Conservation (phyloP, 2,113 vertebrate genomes). For the Arenaria interpres region DNA sequence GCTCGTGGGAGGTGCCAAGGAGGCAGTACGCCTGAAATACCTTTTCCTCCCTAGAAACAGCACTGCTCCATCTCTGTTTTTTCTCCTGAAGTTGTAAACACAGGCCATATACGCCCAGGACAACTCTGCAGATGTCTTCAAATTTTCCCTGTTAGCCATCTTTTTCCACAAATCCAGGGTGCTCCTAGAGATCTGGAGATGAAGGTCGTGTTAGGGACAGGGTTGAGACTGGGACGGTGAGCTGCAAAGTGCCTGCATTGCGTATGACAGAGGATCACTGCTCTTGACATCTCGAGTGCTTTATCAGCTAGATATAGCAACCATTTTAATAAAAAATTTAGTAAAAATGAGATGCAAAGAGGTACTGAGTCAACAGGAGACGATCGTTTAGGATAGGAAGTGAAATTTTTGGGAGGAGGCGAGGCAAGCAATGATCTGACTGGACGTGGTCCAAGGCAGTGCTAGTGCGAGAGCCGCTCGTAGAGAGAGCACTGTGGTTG, state of each 20-base stretch:
- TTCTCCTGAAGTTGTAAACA: neutral
- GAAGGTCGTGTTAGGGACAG: neutral
- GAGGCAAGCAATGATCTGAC: neutral
- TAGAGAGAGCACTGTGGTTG: neutral
- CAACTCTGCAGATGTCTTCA: neutral
- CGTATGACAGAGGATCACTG: fast-evolving
- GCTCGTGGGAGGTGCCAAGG: neutral
- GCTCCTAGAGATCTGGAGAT: neutral
- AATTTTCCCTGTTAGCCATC: neutral
- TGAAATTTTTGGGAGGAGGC: neutral
- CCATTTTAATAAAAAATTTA: neutral
- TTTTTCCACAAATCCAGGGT: neutral
- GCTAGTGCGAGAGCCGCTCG: neutral
- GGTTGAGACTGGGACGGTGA: neutral
- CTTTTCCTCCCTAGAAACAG: neutral
- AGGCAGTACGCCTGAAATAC: neutral
- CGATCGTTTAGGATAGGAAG: neutral
- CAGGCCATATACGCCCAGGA: neutral
- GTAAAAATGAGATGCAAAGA: neutral
- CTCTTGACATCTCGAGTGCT: neutral
- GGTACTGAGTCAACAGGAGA: neutral
- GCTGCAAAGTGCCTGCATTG: neutral
- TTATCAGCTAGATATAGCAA: neutral
- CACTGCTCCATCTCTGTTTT: neutral
- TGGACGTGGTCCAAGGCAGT: neutral